These are phyloP conservation scores for Gibbula magus DNA, from an alignment of 2,888 invertebrate genomes.

Conservation along the genomic window DNA sequence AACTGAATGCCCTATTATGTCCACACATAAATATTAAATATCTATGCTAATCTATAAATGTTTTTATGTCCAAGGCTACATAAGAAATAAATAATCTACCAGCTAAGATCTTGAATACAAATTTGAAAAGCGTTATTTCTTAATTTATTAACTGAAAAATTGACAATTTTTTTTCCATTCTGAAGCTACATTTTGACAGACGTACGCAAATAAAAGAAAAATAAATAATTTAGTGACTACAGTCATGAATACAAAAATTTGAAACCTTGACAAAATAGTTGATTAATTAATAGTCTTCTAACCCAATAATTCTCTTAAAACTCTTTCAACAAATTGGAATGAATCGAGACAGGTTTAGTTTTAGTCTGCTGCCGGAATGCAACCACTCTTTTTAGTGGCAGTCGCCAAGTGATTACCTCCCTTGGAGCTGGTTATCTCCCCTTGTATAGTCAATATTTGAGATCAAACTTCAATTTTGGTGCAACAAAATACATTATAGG, in stretches of 20 bases:
- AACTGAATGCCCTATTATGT: neutral
- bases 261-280: neutral
- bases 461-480: slow-evolving; percentile 5
- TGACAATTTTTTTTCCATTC: neutral
- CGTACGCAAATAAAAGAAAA: too few relatives aligned
- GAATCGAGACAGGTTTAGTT: neutral
- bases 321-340: slow-evolving; percentile 21
- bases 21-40: neutral
- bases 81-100: neutral
- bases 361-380: slow-evolving; percentile 18
- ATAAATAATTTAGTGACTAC: neutral
- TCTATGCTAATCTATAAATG: too few relatives aligned
- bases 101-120: neutral
- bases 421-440: neutral
- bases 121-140: neutral
- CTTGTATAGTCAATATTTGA: neutral
- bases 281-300: neutral
- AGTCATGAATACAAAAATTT: neutral
- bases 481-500: neutral
- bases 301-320: slow-evolving; percentile 5
- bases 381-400: neutral
- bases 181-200: neutral
- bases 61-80: neutral
- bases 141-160: neutral
- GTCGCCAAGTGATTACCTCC: slow-evolving; percentile 18